Percentiles rank a stretch among this genome's conserved stretches.
phyloP scores from a whole-genome alignment of 92 coral and sea anemone genomes.

The Siderastrea siderea region DNA sequence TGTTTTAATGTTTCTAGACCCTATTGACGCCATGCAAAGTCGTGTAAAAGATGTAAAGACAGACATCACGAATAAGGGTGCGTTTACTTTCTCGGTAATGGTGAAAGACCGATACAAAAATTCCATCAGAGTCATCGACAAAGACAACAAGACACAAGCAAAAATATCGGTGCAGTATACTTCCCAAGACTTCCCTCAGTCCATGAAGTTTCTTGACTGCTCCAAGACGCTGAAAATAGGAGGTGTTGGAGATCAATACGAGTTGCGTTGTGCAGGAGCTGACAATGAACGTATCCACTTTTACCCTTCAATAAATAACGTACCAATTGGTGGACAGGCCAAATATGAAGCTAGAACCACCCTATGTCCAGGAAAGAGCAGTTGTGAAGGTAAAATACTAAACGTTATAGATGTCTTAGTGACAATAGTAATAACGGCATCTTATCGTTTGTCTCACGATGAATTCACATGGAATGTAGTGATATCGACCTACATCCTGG shows the following conservation, averaged over 20 bases:
- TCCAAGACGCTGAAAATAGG: background rate
- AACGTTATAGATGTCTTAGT: background rate
- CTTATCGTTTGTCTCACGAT: no score
- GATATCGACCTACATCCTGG: no score
- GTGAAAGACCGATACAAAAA: conserved; percentile 63
- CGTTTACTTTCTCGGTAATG: conserved; percentile 62
- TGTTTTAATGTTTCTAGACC: conserved; percentile 39
- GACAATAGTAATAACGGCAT: no score
- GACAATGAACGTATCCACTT: conserved; percentile 48
- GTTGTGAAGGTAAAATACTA: conserved; percentile 59
- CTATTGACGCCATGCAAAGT: conserved; percentile 71
- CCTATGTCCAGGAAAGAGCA: conserved; percentile 67
- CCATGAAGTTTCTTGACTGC: conserved; percentile 52
- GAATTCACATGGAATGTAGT: no score
- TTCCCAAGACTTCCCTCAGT: conserved; percentile 24
- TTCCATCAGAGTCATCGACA: conserved; percentile 8
- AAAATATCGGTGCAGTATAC: conserved; percentile 66
- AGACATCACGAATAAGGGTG: conserved; percentile 51
- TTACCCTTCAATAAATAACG: conserved; percentile 72
- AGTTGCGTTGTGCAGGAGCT: conserved; percentile 53
- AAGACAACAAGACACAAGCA: background rate
- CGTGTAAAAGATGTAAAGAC: conserved; percentile 40
- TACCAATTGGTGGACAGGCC: conserved; percentile 54
- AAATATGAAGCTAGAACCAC: conserved; percentile 65
- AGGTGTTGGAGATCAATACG: conserved; percentile 33